Base-by-base conservation (phyloP, 2,888 invertebrate genomes). In the Drosophila yooni region DNA sequence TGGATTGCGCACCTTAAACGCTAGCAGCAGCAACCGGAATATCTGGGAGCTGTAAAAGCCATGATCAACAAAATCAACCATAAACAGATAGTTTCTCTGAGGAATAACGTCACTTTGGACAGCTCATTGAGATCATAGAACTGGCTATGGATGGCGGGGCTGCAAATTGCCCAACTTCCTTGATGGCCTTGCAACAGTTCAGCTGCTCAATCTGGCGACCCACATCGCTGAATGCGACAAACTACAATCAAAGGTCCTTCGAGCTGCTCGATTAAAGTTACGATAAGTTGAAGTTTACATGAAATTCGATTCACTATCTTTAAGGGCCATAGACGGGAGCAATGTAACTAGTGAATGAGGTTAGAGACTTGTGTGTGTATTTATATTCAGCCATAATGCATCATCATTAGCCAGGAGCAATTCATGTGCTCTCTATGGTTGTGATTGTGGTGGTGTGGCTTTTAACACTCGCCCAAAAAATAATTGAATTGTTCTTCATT, bases 401-500 rank as follows among this genome's bases (percentile, higher is more conserved):
- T 84, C 83, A 90, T 88, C 88, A 82, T 90, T 90, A 84, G 81
- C 68, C 67, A 51, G 48, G 25, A 70, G 62, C 66, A 68, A 46
- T 78, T 62, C 67, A 46, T 71, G 52, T 46, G 53, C 48, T 63
- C 57, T 59, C 54, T 43, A 48, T 54, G 15, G 7, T 25, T 25
- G 63, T 74, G 27, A n/a, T 27, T 36, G 27, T 36, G 89, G 74
- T 81, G 86, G 75, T 61, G 78, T 40, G 71, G 88, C 88, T 89
- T 88, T 89, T 84, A 88, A 69, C 79, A 67, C 61, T 82, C 74
- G 56, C 61, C 75, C 56, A 38, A 72, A 79, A 82, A 78, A 91
- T 91, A 91, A 89, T 86, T 91, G 84, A 89, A 91, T 89, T 91
- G 91, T 76, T 88, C 79, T 76, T 91, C 74, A 81, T 90, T 91